Evolutionary conservation across 2,797 vertebrate genomes (phyloP), one percentile per base, ranked within the genome.

Genomic region (Harpagifer antarcticus): DNA sequence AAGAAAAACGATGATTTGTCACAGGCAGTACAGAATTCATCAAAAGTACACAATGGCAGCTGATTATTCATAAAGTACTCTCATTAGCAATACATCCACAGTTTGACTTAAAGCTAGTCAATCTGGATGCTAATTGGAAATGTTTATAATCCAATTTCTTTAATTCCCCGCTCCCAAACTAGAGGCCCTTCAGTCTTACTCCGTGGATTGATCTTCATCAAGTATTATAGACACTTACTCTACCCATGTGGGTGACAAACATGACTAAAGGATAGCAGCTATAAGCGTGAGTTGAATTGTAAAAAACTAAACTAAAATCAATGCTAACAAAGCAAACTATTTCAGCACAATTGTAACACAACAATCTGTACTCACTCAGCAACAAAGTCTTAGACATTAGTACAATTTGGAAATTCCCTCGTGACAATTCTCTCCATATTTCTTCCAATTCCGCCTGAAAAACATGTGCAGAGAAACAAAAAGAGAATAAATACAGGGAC

Each of bases 321-420:
- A 78, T 84, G 79, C 63, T 58, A 64, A 80, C 77, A 83, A 86
- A 82, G 79, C 65, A 83, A 89, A 91, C 76, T 54, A 85, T 78
- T 72, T 85, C 42, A 84, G 81, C 84, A 88, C 86, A 81, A 71
- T 48, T 89, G 76, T 88, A 90, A 85, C 79, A 91, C 78, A 79
- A 86, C 84, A 78, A 71, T 71, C 65, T 79, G 86, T 91, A 91
- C 87, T 90, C 87, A 91, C 89, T 86, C 77, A 23, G 74, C 47
- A 58, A 84, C 79, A 86, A 33, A 76, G 79, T 91, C 87, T 95
- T 95, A 99, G 91, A 99, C 98, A 90, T 97, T 99, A 88, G 97
- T 98, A 94, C 98, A 99, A 95, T 98, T 98, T 84, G 98, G 98
- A 88, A 99, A 98, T 91, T 98, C 97, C 93, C 98, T 97, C 92